Evolutionary conservation across 2,113 vertebrate genomes (phyloP), one percentile per base, ranked within the genome.

Genomic region (Rafetus swinhoei): DNA sequence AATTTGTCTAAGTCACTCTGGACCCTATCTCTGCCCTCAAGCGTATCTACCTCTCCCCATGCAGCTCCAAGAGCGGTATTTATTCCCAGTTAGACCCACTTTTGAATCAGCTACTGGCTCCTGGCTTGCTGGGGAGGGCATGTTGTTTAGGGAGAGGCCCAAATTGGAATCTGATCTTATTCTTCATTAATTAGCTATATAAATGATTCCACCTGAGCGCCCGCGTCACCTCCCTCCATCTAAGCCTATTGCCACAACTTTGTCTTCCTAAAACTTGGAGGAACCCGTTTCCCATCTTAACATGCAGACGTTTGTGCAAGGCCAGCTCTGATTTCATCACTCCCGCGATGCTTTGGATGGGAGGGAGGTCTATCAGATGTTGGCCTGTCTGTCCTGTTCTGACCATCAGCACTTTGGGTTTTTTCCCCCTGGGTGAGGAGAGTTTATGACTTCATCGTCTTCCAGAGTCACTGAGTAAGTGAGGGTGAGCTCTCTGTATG

Each of bases 31-130:
- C n/a, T n/a, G n/a, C n/a, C n/a, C n/a, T n/a, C n/a, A n/a, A n/a
- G n/a, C n/a, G n/a, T n/a, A n/a, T n/a, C n/a, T n/a, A n/a, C n/a
- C n/a, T n/a, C n/a, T n/a, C n/a, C n/a, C 55, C 87, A 3, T 59
- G 55, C 53, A 1, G 24, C 32, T 82, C 79, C 0, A 0, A 13
- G 54, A 29, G 62, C 60, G 21, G 9, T 72, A 35, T 72, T 72
- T 18, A 72, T 19, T 72, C 24, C 74, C 27, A n/a, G n/a, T 72
- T 50, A 77, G 74, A 25, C 24, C 39, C 14, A 15, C 35, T 72
- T 35, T 72, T 72, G 65, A 35, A 72, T 35, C n/a, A 11, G 74
- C 39, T 25, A 1, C 1, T 76, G 72, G 35, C 39, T 39, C 72
- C 39, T 24, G 21, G 22, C 22, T 14, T 25, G 7, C 74, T 50